Evolutionary conservation across 2,113 vertebrate genomes (phyloP), one percentile per base, ranked within the genome.

Genomic region (Antechinus flavipes): DNA sequence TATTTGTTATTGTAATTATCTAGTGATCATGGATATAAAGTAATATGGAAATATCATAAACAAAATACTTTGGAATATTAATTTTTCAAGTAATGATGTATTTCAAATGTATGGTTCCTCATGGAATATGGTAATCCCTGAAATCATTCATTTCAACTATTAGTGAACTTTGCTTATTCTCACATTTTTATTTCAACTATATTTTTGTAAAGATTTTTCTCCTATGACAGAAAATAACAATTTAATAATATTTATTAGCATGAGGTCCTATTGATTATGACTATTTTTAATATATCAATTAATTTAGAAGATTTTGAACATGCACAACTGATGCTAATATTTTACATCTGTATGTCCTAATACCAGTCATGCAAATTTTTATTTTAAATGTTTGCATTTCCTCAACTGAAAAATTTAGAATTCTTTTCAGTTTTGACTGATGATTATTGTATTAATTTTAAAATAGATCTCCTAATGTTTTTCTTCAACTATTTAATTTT

Each of bases 61-160:
- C 25, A 35, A 12, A 89, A 52, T 52, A 24, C 8, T 1, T 76
- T 27, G 54, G 56, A 89, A 16, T 30, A 90, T 35, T 46, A 2
- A 1, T 12, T 30, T 84, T 42, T 84, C 26, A 89, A n/a, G 16
- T 9, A 35, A 30, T 24, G 6, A 0, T 53, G 14, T 84, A 84
- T 42, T 84, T 84, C 68, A 84, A 42, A 84, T 84, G 68, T 84
- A 84, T 84, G n/a, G 35, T 7, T 76, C n/a, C 14, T 84, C n/a
- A 84, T 84, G 16, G 19, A 84, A 84, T 84, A 84, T 84, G n/a
- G 6, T 84, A 23, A n/a, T 84, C n/a, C 7, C 61, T 92, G 47
- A 94, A 93, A 53, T 94, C 47, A 58, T 55, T 93, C 91, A 90
- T 93, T n/a, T 54, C n/a, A 92, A 90, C 92, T 53, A n/a, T 8